phyloP scores from a whole-genome alignment of 2,113 vertebrate genomes.

The Anhinga anhinga region DNA sequence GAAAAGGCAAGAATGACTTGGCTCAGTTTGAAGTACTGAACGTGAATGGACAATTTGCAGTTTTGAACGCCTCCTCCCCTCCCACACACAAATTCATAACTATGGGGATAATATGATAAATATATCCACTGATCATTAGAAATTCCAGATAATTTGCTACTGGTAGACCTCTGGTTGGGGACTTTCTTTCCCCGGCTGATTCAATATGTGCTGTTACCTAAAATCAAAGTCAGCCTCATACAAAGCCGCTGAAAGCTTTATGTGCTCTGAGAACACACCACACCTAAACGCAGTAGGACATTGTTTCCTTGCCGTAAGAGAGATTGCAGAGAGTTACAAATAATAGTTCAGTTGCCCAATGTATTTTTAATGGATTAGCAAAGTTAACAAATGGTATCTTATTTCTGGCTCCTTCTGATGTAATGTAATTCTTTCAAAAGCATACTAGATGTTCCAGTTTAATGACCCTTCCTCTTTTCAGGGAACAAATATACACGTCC shows the following conservation, averaged over 20 bases:
- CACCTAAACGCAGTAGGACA: conserved; percentile 69
- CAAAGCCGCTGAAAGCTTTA: conserved; percentile 70
- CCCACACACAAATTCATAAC: neutral
- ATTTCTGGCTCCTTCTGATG: conserved; percentile 72
- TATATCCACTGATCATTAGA: neutral
- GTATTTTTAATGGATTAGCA: conserved; percentile 74
- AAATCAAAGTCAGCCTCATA: conserved; percentile 55
- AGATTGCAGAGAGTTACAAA: conserved; percentile 56
- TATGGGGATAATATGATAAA: conserved; percentile 36
- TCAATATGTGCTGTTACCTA: conserved; percentile 51
- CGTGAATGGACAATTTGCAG: neutral
- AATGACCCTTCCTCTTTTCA: conserved; percentile 62
- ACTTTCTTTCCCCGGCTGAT: conserved; percentile 6
- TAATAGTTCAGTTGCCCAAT: conserved; percentile 60
- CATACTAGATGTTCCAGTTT: conserved; percentile 55
- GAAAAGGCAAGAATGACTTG: neutral
- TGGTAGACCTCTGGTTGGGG: neutral
- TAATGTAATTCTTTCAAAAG: conserved; percentile 70
- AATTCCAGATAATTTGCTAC: conserved; percentile 13
- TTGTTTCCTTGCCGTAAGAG: conserved; percentile 67
- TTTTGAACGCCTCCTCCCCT: neutral
- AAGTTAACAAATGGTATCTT: conserved; percentile 74
- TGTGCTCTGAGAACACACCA: conserved; percentile 62
- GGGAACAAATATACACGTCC: conserved; percentile 22
- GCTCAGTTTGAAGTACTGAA: neutral